phyloP scores from a whole-genome alignment of 2,113 vertebrate genomes.

The Lethenteron reissneri region DNA sequence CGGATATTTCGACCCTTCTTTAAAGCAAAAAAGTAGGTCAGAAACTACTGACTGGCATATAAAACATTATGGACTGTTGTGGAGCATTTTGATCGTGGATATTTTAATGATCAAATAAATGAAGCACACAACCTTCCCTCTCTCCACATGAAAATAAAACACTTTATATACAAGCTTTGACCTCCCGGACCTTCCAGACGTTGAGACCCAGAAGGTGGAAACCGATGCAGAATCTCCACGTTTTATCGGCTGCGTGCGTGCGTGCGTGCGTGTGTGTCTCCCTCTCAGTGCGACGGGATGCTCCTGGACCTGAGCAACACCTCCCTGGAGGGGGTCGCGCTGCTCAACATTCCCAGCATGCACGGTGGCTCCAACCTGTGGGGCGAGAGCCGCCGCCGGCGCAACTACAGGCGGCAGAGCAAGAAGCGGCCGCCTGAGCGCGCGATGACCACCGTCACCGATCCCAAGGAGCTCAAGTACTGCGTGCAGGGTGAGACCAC shows the following conservation, averaged over 20 bases:
- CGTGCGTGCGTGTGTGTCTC: neutral
- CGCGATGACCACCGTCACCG: conserved; percentile 31
- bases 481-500: conserved; percentile 57
- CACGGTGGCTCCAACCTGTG: conserved; percentile 78
- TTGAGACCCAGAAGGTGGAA: too few relatives aligned
- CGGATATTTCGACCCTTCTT: too few relatives aligned
- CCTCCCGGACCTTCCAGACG: too few relatives aligned
- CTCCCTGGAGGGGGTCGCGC: conserved; percentile 42
- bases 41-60: too few relatives aligned
- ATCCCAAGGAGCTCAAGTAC: conserved; percentile 69
- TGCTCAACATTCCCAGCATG: conserved; percentile 81
- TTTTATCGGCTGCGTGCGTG: neutral
- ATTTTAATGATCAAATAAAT: too few relatives aligned
- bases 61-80: too few relatives aligned
- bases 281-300: conserved; percentile 39
- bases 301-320: conserved; percentile 33
- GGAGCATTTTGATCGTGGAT: too few relatives aligned
- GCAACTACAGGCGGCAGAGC: conserved; percentile 52
- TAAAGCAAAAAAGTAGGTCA: too few relatives aligned
- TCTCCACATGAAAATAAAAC: too few relatives aligned
- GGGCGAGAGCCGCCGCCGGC: conserved; percentile 66
- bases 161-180: too few relatives aligned
- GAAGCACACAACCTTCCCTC: too few relatives aligned
- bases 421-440: conserved; percentile 35
- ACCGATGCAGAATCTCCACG: too few relatives aligned